Evolutionary conservation across 2,113 vertebrate genomes (phyloP).

Genomic region (Geococcyx californianus): DNA sequence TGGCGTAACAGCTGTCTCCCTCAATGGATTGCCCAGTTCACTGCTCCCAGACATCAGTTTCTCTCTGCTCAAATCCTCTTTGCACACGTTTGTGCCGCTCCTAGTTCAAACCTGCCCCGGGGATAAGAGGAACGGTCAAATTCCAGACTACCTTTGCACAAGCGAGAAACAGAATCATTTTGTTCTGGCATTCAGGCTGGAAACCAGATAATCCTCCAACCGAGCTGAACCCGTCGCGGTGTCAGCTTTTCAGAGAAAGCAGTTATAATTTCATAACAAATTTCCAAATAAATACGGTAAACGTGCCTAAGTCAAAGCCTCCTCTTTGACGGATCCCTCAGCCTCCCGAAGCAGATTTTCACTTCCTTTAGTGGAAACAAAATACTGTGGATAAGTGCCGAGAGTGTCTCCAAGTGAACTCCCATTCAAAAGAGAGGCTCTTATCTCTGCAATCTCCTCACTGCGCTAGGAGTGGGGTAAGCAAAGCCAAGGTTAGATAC

Average conservation of each 20-base stretch:
- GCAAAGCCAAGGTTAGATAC: slow-evolving; percentile 47
- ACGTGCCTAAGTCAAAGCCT: not conserved
- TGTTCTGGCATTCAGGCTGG: not conserved
- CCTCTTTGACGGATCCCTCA: not conserved
- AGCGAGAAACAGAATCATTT: not conserved
- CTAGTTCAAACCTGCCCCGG: not conserved
- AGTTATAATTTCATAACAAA: not conserved
- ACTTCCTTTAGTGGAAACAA: slow-evolving; percentile 15
- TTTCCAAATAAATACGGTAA: not conserved
- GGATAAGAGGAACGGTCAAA: not conserved
- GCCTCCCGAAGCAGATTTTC: not conserved
- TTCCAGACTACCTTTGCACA: not conserved
- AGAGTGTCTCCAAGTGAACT: not conserved
- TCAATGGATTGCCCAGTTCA: slow-evolving; percentile 1
- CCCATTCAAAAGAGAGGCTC: not conserved
- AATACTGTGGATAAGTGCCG: not conserved
- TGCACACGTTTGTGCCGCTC: not conserved
- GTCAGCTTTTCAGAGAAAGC: not conserved
- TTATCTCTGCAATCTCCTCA: slow-evolving; percentile 44
- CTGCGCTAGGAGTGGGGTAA: slow-evolving; percentile 10
- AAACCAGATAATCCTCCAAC: not conserved
- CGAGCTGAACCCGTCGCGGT: not conserved
- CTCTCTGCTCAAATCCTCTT: not conserved
- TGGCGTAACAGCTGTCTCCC: slow-evolving; percentile 51
- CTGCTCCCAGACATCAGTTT: not conserved